Conservation (phyloP, 2,888 invertebrate genomes). For the Pedicia rivosa region DNA sequence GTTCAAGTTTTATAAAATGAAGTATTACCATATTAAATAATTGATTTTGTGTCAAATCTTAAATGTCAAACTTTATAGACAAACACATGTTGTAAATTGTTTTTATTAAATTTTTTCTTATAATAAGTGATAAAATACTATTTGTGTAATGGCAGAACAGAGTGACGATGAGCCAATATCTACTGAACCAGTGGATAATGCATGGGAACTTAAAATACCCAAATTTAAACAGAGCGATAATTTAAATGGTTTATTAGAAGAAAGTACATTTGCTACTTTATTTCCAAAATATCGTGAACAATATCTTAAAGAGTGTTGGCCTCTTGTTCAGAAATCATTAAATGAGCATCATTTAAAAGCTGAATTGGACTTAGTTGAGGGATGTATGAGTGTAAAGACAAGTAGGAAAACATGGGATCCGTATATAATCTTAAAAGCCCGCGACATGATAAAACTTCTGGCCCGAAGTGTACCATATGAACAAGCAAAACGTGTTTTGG, state of each 20-base stretch:
- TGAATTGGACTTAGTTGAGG: constrained; percentile 82
- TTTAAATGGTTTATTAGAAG: constrained; percentile 65
- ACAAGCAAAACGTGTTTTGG: constrained; percentile 72
- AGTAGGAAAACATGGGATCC: constrained; percentile 98
- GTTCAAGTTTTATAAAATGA: no score
- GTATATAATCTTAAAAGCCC: constrained; percentile 86
- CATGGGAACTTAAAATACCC: constrained; percentile 75
- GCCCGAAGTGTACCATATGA: constrained; percentile 94
- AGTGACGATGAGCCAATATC: constrained; percentile 16
- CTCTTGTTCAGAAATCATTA: constrained; percentile 75
- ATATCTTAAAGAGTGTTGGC: constrained; percentile 91
- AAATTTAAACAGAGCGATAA: constrained; percentile 80
- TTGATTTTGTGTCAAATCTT: no score
- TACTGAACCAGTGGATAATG: constrained; percentile 57
- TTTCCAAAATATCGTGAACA: constrained; percentile 97
- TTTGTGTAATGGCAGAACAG: no score
- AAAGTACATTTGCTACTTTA: constrained; percentile 90
- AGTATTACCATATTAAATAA: no score
- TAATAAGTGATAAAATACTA: no score
- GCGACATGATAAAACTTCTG: constrained; percentile 89
- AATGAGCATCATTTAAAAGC: constrained; percentile 64
- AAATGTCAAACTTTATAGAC: no score
- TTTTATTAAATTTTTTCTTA: no score
- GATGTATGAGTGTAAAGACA: constrained; percentile 88
- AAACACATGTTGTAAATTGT: no score